Evolutionary conservation across 2,113 vertebrate genomes (phyloP).

Genomic region (Peromyscus leucopus): DNA sequence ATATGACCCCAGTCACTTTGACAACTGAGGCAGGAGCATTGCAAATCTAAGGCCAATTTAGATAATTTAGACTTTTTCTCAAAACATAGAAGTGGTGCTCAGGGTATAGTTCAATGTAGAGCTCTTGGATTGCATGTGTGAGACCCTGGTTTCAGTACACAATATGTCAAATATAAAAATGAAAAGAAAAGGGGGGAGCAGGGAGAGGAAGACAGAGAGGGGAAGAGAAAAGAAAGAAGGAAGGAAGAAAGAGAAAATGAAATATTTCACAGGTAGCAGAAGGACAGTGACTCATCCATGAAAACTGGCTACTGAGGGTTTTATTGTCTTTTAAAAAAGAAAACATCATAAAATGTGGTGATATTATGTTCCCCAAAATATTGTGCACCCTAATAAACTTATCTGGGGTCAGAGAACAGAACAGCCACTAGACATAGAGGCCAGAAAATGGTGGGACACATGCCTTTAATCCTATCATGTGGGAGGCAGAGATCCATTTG

Average conservation of each 20-base stretch:
- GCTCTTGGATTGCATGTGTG: background rate
- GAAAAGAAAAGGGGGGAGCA: background rate
- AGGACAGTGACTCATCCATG: background rate
- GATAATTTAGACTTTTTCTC: background rate
- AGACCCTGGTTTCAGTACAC: too few relatives aligned
- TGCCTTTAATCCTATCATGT: too few relatives aligned
- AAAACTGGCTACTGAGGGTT: background rate
- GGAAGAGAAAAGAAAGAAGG: too few relatives aligned
- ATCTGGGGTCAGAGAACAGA: too few relatives aligned
- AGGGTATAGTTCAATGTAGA: rapidly evolving
- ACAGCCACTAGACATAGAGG: too few relatives aligned
- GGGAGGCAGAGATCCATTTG: too few relatives aligned
- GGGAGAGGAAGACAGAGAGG: rapidly evolving
- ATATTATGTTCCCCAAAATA: too few relatives aligned
- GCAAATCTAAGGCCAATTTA: background rate
- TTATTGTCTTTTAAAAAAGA: background rate
- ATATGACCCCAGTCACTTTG: background rate
- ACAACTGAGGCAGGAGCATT: background rate
- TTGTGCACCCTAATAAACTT: too few relatives aligned
- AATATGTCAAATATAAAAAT: background rate
- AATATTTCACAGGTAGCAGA: background rate
- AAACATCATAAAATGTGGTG: background rate
- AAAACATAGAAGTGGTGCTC: background rate
- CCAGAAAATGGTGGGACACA: too few relatives aligned
- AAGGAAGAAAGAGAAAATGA: background rate